Percentiles rank a stretch among this genome's conserved stretches.
phyloP scores from a whole-genome alignment of 2,888 invertebrate species.

The Hydroisotoma schaefferi region DNA sequence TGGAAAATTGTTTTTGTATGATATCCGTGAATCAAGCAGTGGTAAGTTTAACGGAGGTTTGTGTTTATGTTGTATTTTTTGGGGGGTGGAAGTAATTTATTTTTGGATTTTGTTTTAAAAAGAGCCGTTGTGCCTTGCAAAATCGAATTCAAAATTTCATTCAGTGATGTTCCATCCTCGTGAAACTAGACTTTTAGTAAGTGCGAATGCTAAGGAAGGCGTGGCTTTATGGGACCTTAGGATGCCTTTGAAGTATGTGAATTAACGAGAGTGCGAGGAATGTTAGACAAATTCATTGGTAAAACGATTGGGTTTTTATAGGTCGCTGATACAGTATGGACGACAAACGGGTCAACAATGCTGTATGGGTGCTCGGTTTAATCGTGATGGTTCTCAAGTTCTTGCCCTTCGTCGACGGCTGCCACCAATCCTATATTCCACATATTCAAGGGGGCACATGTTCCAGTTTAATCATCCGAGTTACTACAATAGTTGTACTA shows the following conservation, averaged over 20 bases:
- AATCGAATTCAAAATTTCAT: constrained; percentile 76
- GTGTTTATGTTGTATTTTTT: neutral
- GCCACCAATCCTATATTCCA: constrained; percentile 75
- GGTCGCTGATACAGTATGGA: constrained; percentile 68
- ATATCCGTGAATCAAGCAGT: constrained; percentile 63
- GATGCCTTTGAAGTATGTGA: constrained; percentile 59
- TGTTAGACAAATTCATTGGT: no score
- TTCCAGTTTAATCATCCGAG: constrained; percentile 87
- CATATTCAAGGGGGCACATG: constrained; percentile 63
- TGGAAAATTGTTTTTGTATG: constrained; percentile 80
- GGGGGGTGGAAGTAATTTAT: constrained; percentile 8
- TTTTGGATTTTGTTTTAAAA: constrained; percentile 41
- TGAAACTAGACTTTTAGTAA: constrained; percentile 74
- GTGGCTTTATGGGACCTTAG: constrained; percentile 86
- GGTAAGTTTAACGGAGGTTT: neutral
- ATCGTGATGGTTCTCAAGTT: constrained; percentile 70
- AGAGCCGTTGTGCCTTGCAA: constrained; percentile 66
- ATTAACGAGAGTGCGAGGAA: no score
- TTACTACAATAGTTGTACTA: constrained; percentile 87
- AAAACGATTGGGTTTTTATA: no score
- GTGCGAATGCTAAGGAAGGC: constrained; percentile 86
- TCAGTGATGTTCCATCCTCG: constrained; percentile 91
- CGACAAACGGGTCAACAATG: constrained; percentile 62
- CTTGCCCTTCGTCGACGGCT: constrained; percentile 79
- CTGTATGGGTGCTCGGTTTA: constrained; percentile 91